Evolutionary conservation across 1,140 invertebrate genomes (phyloP), one percentile per base, ranked within the genome.

Genomic region (Lycorma delicatula): DNA sequence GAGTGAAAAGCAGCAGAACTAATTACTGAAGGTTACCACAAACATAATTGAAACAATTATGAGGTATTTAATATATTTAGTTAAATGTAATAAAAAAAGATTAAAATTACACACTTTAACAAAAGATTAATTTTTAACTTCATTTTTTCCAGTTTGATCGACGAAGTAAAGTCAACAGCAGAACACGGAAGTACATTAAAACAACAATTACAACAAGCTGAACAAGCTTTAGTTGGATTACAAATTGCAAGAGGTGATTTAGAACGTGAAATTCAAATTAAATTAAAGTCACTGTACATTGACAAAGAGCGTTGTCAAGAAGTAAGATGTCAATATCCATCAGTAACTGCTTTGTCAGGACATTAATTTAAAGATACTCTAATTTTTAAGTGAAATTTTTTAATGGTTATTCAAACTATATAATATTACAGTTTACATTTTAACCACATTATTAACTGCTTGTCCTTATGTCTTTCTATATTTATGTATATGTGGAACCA

Each of bases 221-320:
- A 86, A 60, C 65, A 75, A 1, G 72, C 77, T 1, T 78, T 83
- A 58, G 67, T 71, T 0, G 74, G 77, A 28, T 72, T 89, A 12
- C 77, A 84, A 53, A 77, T 75, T 52, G 74, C 77, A 0, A 75
- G 86, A 58, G 75, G 74, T 2, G 72, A 77, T 1, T 66, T 89
- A 18, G 86, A 89, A 70, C 78, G 80, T 13, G 83, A 88, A 66
- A 83, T 87, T 34, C 80, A 84, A 61, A 74, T 84, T 13, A 88
- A 88, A 66, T 75, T 80, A 27, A 85, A 86, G 68, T 82, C 81
- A 18, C 65, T 89, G 0, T 79, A 79, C 55, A 80, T 87, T 53
- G 85, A 88, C 64, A 72, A 78, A 59, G 79, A 85, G 49, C 77
- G 85, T 41, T 82, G 81, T 57, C 75, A 78, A 62, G 61, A 34